These are phyloP conservation scores for Palloptera scutellata DNA, from an alignment of 2,888 invertebrate genomes.

Conservation along the genomic window DNA sequence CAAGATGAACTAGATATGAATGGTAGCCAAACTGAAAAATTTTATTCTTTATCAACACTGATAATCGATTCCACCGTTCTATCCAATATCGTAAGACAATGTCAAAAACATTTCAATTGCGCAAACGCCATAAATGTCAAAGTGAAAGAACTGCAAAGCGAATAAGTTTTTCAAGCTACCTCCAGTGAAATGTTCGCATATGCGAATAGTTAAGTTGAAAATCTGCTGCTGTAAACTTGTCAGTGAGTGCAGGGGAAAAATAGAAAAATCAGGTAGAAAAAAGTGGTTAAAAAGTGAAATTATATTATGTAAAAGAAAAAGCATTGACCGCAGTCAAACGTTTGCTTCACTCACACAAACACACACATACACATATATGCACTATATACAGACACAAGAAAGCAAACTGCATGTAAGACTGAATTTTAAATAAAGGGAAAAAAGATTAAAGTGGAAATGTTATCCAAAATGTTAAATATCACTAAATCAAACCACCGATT, in stretches of 20 bases:
- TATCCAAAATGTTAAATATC: too few relatives aligned
- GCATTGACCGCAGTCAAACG: constrained; percentile 30
- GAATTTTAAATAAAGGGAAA: not conserved
- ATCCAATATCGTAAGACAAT: too few relatives aligned
- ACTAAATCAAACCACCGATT: not conserved
- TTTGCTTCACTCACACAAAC: not conserved
- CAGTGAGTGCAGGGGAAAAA: constrained; percentile 16
- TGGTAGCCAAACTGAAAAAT: too few relatives aligned
- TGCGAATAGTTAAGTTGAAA: constrained; percentile 51
- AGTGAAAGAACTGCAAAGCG: not conserved
- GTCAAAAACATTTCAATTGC: constrained; percentile 34
- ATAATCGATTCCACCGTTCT: too few relatives aligned
- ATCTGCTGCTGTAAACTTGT: constrained; percentile 50
- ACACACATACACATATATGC: constrained; percentile 9
- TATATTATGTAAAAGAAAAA: constrained; percentile 4
- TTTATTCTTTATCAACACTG: too few relatives aligned
- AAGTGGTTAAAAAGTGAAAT: not conserved
- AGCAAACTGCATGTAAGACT: constrained; percentile 8
- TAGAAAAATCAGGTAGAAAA: constrained; percentile 5
- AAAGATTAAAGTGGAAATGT: not conserved
- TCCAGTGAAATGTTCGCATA: constrained; percentile 11
- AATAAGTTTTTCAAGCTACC: constrained; percentile 4
- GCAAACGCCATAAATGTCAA: constrained; percentile 44
- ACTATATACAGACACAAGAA: too few relatives aligned
- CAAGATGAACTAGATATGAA: too few relatives aligned